Evolutionary conservation across 1,140 invertebrate species (phyloP), one percentile per base, ranked within the genome.

Genomic region (Papilio polyxenes): DNA sequence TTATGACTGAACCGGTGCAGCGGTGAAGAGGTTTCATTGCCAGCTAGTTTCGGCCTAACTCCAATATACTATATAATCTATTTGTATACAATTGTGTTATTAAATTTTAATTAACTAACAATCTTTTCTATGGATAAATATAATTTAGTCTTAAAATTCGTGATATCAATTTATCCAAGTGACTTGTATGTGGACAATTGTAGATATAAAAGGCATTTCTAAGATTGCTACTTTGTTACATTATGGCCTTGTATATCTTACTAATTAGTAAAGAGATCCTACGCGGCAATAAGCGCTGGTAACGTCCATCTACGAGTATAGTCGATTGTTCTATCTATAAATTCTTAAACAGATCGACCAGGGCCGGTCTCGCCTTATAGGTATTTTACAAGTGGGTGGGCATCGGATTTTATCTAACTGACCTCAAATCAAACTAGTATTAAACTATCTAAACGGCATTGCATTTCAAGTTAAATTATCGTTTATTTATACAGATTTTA

Each of bases 1-100:
- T 88, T 88, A 88, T 84, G 85, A 81, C 82, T 37, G 31, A 72
- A 62, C 75, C 56, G 80, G 69, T 49, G 83, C 82, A 78, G 75
- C 83, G 82, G 81, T 83, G 85, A 87, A 85, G 48, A 48, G 4
- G 75, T 77, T 77, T 49, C 75, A 77, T 53, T 53, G 75, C 75
- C 44, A 77, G 17, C 48, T 77, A 31, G 49, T 72, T 72, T 72
- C 11, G 65, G 65, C 13, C 65, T 72, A 72, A 72, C 9, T 3
- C 13, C 10, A 72, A 72, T 72, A 56, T 56, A 11, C 62, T 72
- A 65, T 31, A 15, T 11, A 13, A 23, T 3, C 8, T 72, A 13
- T 72, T 23, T 72, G 37, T 6, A 59, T 59, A 59, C 8, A 20
- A 59, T n/a, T n/a, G 17, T 56, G 6, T n/a, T n/a, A 56, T 56